A percentile compares a stretch with the other conserved stretches of the same genome.
These are phyloP conservation scores for Aromia moschata DNA, from an alignment of 2,888 invertebrate species.

Conservation along the genomic window DNA sequence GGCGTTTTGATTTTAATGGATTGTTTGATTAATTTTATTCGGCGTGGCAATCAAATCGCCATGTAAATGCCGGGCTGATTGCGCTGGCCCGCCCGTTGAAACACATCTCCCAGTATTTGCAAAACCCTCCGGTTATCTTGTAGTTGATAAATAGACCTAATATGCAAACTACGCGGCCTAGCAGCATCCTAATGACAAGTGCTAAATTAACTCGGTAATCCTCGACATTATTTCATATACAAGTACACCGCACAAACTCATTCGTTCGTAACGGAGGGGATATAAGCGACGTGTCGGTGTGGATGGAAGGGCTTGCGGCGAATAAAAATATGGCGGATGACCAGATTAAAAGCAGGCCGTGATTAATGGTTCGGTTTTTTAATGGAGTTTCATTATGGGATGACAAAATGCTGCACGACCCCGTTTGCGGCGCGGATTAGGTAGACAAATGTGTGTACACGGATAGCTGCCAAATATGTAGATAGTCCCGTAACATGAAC, in stretches of 20 bases:
- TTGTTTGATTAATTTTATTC: slow-evolving; percentile 34
- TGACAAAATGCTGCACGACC: slow-evolving; percentile 22
- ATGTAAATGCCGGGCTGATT: slow-evolving; percentile 40
- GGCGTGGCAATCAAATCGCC: slow-evolving; percentile 32
- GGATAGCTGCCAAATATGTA: too few relatives aligned
- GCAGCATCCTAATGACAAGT: slow-evolving; percentile 27
- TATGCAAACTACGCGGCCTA: slow-evolving; percentile 37
- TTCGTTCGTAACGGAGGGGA: slow-evolving; percentile 11
- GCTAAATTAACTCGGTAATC: slow-evolving; percentile 27
- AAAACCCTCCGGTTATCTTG: slow-evolving; percentile 43
- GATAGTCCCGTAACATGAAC: too few relatives aligned
- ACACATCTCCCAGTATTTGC: slow-evolving; percentile 42
- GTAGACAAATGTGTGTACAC: too few relatives aligned
- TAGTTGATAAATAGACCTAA: slow-evolving; percentile 43
- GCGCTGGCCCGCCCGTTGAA: slow-evolving; percentile 34
- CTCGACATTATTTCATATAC: slow-evolving; percentile 25
- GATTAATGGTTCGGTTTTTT: slow-evolving; percentile 21
- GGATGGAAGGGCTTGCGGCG: slow-evolving; percentile 8
- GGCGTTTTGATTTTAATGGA: slow-evolving; percentile 25
- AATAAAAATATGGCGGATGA: slow-evolving; percentile 19
- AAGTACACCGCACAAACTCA: slow-evolving; percentile 10
- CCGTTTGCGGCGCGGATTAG: too few relatives aligned
- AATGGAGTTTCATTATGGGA: slow-evolving; percentile 21
- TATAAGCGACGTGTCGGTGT: not conserved
- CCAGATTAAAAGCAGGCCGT: slow-evolving; percentile 22